Percentiles rank a stretch among this genome's conserved stretches.
phyloP scores from a whole-genome alignment of 2,888 invertebrate species.

The Agriotes lineatus region DNA sequence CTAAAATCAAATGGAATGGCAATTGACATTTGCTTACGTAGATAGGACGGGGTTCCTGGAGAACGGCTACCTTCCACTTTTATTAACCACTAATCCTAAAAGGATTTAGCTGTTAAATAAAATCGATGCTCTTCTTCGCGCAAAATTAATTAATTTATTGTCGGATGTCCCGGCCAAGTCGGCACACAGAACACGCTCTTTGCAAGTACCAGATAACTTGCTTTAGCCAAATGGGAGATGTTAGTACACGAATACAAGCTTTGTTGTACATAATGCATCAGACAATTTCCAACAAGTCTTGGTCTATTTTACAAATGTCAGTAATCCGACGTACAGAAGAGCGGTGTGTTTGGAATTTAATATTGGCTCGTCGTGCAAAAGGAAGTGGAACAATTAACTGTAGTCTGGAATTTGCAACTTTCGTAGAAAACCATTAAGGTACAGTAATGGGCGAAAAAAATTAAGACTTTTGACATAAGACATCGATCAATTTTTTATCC shows the following conservation, averaged over 20 bases:
- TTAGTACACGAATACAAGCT: constrained; percentile 34
- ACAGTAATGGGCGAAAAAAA: neutral
- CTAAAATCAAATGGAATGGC: constrained; percentile 27
- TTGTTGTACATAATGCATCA: constrained; percentile 42
- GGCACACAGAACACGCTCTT: neutral
- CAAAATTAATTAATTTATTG: constrained; percentile 30
- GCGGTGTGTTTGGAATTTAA: constrained; percentile 35
- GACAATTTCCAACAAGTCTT: constrained; percentile 40
- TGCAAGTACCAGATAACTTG: neutral
- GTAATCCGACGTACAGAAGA: constrained; percentile 31
- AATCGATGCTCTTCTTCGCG: constrained; percentile 5
- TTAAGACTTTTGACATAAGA: neutral
- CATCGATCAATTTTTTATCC: neutral
- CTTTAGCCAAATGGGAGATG: constrained; percentile 39
- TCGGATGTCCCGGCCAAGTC: neutral
- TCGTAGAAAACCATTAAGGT: neutral
- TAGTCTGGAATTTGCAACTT: constrained; percentile 20
- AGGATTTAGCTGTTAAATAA: constrained; percentile 26
- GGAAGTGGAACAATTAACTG: constrained; percentile 31
- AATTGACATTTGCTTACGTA: constrained; percentile 15
- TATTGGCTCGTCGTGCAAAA: constrained; percentile 11
- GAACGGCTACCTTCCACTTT: constrained; percentile 13
- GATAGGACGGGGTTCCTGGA: neutral
- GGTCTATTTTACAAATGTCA: constrained; percentile 42
- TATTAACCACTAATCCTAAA: constrained; percentile 23